Base-by-base conservation (phyloP, 2,797 vertebrate species). In the Otus scops region DNA sequence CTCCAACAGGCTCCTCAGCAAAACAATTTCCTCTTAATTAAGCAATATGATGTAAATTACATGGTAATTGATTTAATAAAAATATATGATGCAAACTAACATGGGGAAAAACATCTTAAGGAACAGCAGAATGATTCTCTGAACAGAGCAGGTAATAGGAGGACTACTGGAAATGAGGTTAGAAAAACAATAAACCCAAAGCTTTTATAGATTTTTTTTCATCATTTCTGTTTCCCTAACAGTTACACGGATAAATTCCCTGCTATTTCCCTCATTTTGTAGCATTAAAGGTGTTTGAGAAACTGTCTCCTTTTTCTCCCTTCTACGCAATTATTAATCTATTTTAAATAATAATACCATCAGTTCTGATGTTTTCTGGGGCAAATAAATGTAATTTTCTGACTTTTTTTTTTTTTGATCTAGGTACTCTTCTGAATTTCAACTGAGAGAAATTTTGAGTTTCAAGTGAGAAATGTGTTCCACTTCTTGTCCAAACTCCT, bases 11-110 rank as follows among this genome's bases (percentile, higher is more conserved):
- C 53, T 87, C 50, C 76, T 93, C 48, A 57, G 69, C 73, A 92
- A 95, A 94, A 95, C 80, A 91, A 92, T 92, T 91, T 94, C 50
- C 51, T 38, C 88, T 89, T 92, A 89, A 96, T 97, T 97, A 95
- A 85, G 67, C 30, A 70, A 68, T 91, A 57, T 88, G 59, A 95
- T 86, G 79, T 84, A 92, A 94, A 94, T 91, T 85, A 95, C 41
- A 68, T 84, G 51, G 84, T 81, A 78, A 76, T 89, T 93, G 75
- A 69, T 84, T 95, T 94, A 85, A 92, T 90, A 93, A 96, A 95
- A 95, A 92, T 89, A 89, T 61, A 93, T 89, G 54, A 91, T 92
- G 60, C 83, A 92, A 93, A 88, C 82, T 85, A 93, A 76, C 48
- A 65, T 36, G 15, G 17, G 10, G 9, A 68, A 93, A 93, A 95